Percentiles rank a stretch among this genome's conserved stretches.
phyloP scores from a whole-genome alignment of 2,888 invertebrate genomes.

The Malachius bipustulatus region DNA sequence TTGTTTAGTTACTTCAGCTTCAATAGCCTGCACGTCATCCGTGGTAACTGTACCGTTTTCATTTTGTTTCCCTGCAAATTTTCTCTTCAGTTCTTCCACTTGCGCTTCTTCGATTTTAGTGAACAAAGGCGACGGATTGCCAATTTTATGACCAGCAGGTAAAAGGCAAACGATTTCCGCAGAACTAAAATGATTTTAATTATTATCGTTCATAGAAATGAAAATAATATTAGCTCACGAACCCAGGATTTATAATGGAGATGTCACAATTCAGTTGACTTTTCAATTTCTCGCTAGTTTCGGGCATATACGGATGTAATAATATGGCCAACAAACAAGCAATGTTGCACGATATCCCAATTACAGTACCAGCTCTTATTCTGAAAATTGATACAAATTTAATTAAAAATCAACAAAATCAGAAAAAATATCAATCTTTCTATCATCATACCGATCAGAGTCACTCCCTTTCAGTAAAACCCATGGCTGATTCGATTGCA shows the following conservation, averaged over 20 bases:
- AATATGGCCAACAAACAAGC: constrained; percentile 68
- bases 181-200: constrained; percentile 43
- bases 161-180: constrained; percentile 49
- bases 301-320: constrained; percentile 86
- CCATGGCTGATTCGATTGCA: constrained; percentile 94
- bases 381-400: constrained; percentile 31
- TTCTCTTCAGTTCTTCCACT: constrained; percentile 64
- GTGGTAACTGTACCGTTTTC: no score
- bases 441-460: neutral
- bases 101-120: constrained; percentile 68
- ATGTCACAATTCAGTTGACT: constrained; percentile 57
- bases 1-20: no score
- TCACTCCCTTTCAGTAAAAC: constrained; percentile 73
- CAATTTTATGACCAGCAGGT: constrained; percentile 69
- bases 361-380: constrained; percentile 66
- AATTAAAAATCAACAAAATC: constrained; percentile 5
- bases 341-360: constrained; percentile 74
- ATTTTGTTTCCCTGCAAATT: constrained; percentile 67
- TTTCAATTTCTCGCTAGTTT: constrained; percentile 54
- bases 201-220: no score
- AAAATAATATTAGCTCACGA: constrained; percentile 1
- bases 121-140: constrained; percentile 82
- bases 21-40: no score
- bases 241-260: constrained; percentile 34
- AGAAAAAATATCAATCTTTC: no score